Base-by-base conservation (phyloP, 1,140 invertebrate species). In the Euborellia annulipes region DNA sequence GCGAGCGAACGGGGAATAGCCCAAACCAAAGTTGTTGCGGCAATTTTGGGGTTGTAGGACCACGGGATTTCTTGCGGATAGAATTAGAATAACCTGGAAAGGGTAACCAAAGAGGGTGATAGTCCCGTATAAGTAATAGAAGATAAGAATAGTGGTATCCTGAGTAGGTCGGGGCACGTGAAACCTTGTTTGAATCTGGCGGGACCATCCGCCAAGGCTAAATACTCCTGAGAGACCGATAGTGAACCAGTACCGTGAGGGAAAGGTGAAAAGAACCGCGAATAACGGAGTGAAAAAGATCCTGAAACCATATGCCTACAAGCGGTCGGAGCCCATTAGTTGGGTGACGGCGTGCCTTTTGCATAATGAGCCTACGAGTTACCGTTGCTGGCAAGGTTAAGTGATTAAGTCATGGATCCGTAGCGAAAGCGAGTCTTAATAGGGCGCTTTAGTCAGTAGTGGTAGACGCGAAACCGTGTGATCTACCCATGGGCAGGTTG, bases 181-280 rank as follows among this genome's bases (percentile, higher is more conserved):
- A 50, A 55, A 60, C 43, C 53, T 42, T 49, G 57, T 59, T 14
- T 50, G 58, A 60, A 60, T 44, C 39, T 53, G 51, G 46, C 49
- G 50, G 52, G 54, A 63, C 55, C 61, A 60, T 39, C 53, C 50
- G 41, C 49, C 42, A 63, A 62, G 59, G 51, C 61, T 62, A 62
- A 63, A 55, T 64, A 62, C 59, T 61, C 43, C n/a, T 50, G 13
- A 37, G n/a, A 46, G 54, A 63, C 61, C 59, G 61, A 61, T 63
- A 61, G 59, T 49, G 59, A 53, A 60, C 54, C 21, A 61, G 58
- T 62, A 54, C 55, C n/a, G n/a, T n/a, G n/a, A n/a, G n/a, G n/a
- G n/a, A n/a, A n/a, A n/a, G n/a, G n/a, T n/a, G n/a, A n/a, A n/a
- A 60, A 60, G 55, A 56, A 41, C 60, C 61, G 56, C 55, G 47